phyloP scores from a whole-genome alignment of 2,113 vertebrate genomes.

The Paedocypris sp. region DNA sequence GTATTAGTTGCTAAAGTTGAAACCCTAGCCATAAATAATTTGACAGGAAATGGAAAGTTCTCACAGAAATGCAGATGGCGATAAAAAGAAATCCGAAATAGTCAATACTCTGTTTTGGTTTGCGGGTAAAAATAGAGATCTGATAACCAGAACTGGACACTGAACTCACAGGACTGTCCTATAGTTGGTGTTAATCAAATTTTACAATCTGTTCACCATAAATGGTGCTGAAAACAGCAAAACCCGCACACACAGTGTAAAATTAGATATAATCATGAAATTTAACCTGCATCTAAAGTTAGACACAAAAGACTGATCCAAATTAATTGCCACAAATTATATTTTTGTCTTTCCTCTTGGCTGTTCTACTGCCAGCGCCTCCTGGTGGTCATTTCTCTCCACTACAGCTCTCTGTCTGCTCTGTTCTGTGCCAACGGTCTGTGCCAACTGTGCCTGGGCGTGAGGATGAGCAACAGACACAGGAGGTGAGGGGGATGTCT shows the following conservation, averaged over 20 bases:
- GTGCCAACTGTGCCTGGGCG: neutral
- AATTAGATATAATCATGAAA: too few relatives aligned
- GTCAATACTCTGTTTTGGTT: neutral
- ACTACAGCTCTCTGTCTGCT: neutral
- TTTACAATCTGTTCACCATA: too few relatives aligned
- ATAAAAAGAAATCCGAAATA: neutral
- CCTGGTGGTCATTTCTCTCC: neutral
- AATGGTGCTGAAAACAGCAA: too few relatives aligned
- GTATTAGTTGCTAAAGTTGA: too few relatives aligned
- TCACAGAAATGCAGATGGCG: neutral
- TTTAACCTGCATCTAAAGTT: too few relatives aligned
- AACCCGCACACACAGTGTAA: too few relatives aligned
- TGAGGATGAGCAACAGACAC: neutral
- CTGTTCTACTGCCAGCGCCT: neutral
- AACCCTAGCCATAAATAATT: too few relatives aligned
- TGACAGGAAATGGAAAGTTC: neutral
- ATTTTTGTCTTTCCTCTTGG: neutral
- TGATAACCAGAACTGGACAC: neutral
- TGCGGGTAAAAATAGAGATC: neutral
- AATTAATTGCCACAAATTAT: too few relatives aligned
- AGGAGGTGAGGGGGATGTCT: neutral
- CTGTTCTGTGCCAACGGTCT: neutral
- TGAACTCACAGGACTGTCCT: neutral
- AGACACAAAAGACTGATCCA: too few relatives aligned
- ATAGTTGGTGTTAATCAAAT: too few relatives aligned